phyloP scores from a whole-genome alignment of 2,113 vertebrate genomes.

The Pollimyrus isidori region DNA sequence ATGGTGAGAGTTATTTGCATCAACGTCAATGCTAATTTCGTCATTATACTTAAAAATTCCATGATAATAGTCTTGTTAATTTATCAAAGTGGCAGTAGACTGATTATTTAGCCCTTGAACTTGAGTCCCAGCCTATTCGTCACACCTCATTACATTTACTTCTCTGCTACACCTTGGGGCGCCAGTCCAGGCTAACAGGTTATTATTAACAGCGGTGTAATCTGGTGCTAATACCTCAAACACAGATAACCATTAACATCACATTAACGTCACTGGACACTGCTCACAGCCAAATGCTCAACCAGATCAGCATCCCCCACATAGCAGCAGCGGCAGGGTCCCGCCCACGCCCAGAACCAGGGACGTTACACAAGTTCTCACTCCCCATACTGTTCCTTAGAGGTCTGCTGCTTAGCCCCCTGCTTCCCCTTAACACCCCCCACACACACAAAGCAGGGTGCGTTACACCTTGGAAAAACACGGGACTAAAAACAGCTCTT shows the following conservation, averaged over 20 bases:
- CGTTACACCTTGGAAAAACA: slow-evolving; percentile 31
- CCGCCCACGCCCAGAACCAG: neutral
- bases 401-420: neutral
- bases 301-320: neutral
- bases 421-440: neutral
- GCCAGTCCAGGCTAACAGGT: neutral
- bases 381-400: neutral
- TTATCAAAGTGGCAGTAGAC: neutral
- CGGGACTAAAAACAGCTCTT: slow-evolving; percentile 46
- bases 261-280: neutral
- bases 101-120: neutral
- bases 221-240: neutral
- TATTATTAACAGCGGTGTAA: neutral
- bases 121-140: neutral
- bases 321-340: neutral
- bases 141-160: neutral
- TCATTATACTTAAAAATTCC: neutral
- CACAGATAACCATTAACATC: neutral
- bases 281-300: neutral
- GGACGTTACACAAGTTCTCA: neutral
- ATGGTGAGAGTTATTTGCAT: neutral
- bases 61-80: neutral
- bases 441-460: neutral
- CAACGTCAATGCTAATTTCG: neutral
- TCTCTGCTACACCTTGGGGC: neutral